Evolutionary conservation across 2,888 invertebrate genomes (phyloP).

Genomic region (Lithophane socia): DNA sequence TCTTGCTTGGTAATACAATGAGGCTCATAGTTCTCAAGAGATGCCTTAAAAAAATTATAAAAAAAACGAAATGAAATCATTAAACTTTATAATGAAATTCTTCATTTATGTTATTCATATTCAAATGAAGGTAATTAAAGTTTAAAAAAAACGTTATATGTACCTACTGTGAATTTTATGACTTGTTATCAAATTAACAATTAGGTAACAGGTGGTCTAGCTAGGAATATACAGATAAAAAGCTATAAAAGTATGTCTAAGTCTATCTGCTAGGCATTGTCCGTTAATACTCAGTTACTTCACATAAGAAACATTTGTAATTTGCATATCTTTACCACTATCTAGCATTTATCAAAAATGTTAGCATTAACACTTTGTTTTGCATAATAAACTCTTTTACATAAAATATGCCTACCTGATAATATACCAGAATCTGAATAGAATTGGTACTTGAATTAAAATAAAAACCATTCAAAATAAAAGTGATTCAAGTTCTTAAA

Average conservation of each 20-base stretch:
- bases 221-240: constrained; percentile 36
- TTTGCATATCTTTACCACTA: constrained; percentile 24
- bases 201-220: constrained; percentile 58
- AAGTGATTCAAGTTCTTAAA: constrained; percentile 37
- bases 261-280: constrained; percentile 21
- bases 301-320: background rate
- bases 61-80: constrained; percentile 30
- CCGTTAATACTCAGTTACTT: background rate
- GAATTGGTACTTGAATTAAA: background rate
- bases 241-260: constrained; percentile 25
- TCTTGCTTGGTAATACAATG: constrained; percentile 19
- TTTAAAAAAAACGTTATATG: constrained; percentile 44
- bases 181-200: constrained; percentile 62
- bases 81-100: constrained; percentile 54
- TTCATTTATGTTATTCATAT: constrained; percentile 55
- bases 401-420: background rate
- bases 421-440: background rate
- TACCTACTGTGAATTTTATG: constrained; percentile 49
- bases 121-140: constrained; percentile 64
- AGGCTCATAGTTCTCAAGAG: constrained; percentile 1
- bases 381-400: background rate
- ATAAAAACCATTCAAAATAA: constrained; percentile 28
- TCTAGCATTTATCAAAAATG: constrained; percentile 15
- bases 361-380: constrained; percentile 2
- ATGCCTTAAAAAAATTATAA: constrained; percentile 16